Percentiles rank a stretch among this genome's conserved stretches.
Evolutionary conservation across 2,113 vertebrate genomes (phyloP).

Genomic region (Rhagologus leucostigma): DNA sequence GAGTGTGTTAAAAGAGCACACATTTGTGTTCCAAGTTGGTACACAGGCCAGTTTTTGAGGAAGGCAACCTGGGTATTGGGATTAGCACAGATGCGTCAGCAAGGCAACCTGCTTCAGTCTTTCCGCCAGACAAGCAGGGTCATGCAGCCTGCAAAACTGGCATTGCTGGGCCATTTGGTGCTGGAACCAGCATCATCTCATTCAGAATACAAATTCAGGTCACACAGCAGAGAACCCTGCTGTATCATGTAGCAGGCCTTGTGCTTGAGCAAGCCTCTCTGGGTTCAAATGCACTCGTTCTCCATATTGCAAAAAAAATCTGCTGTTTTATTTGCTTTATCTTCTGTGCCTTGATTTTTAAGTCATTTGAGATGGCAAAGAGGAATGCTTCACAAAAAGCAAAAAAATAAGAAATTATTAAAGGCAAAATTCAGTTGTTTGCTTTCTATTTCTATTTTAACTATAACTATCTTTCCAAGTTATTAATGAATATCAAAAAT

Average conservation of each 20-base stretch:
- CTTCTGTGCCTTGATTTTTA: neutral
- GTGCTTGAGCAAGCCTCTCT: neutral
- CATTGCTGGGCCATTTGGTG: neutral
- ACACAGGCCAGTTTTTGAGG: neutral
- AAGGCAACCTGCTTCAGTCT: neutral
- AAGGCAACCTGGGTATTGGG: neutral
- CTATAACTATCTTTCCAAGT: neutral
- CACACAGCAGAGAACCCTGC: neutral
- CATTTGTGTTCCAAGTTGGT: neutral
- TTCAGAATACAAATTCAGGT: neutral
- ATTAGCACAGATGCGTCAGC: neutral
- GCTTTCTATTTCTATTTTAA: neutral
- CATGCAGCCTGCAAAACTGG: neutral
- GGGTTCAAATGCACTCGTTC: neutral
- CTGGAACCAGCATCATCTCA: neutral
- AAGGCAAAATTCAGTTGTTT: neutral
- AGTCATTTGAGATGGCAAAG: neutral
- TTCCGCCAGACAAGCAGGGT: neutral
- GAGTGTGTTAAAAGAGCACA: neutral
- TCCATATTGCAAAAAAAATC: neutral
- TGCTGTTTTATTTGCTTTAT: neutral
- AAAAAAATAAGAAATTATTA: neutral
- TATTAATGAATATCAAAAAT: neutral
- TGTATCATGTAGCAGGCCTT: neutral
- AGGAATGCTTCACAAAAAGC: neutral